Evolutionary conservation across 2,113 vertebrate species (phyloP), one percentile per base, ranked within the genome.

Genomic region (Micronycteris hirsuta): DNA sequence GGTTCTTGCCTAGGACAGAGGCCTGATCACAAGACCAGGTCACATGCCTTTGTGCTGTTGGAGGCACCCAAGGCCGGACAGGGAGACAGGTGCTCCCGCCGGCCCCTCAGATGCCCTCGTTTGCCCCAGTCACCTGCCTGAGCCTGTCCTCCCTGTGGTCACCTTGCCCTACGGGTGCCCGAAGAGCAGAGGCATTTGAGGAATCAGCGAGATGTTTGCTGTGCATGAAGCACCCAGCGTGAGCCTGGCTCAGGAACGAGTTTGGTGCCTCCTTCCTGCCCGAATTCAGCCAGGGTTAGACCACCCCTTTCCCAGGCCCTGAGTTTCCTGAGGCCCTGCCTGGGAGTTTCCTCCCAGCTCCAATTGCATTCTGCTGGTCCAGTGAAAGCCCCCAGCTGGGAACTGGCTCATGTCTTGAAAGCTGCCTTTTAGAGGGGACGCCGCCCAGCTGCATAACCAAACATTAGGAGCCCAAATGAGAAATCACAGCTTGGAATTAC

Each of bases 401-500:
- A 47, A 36, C 63, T 76, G 86, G 93, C 67, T 93, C 45, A 13
- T 5, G 0, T 78, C 33, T 2, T 14, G 0, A 73, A 91, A 93
- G 47, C 73, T 38, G 71, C 49, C 73, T 84, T 31, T 86, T 31
- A 90, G 91, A 93, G 49, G 24, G 68, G 93, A 84, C 16, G 0
- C 88, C 13, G 16, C 96, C 96, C 97, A 94, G 74, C 92, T 95
- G 77, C 84, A 36, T 80, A 71, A 91, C 86, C 96, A 94, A 94
- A 95, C 58, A 43, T 81, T 7, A 78, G 65, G 78, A 87, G 65
- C 38, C 83, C 76, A 28, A 89, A 93, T 71, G 96, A 96, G 93
- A 86, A 89, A 89, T 94, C 70, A 71, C 61, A 73, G 87, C 71
- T 89, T 95, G 80, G 90, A 94, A 87, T 77, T 3, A 65, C 10